Conservation (phyloP, 2,888 invertebrate species). For the Mesodorylaimus sp. region DNA sequence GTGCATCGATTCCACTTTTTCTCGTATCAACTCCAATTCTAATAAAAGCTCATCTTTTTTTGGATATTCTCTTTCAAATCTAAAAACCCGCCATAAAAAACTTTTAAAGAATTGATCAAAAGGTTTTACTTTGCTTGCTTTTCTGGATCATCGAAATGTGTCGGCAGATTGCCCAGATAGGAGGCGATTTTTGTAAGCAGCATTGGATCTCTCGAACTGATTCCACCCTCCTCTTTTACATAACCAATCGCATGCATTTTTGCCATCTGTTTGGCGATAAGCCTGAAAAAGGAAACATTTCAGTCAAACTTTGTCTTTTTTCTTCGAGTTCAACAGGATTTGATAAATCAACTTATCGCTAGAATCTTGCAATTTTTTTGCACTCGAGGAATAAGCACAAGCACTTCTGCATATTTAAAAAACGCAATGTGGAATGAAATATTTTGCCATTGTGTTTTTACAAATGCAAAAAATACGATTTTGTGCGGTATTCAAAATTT, state of each 20-base stretch:
- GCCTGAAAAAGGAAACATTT: constrained; percentile 16
- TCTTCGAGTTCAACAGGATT: no score
- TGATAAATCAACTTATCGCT: neutral
- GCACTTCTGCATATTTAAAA: constrained; percentile 37
- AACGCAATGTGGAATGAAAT: no score
- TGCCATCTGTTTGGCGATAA: constrained; percentile 56
- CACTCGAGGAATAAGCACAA: constrained; percentile 7
- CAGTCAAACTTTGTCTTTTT: constrained; percentile 9
- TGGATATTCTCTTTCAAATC: no score
- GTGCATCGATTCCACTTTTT: constrained; percentile 7
- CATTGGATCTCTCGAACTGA: no score
- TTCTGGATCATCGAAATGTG: no score
- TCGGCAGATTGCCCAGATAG: no score
- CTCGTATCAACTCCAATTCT: neutral
- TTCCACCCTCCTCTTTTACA: no score
- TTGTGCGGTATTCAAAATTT: no score
- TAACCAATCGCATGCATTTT: constrained; percentile 29
- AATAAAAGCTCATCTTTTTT: neutral
- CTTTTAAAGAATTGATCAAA: no score
- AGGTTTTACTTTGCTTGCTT: no score
- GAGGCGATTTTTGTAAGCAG: no score
- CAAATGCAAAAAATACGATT: constrained; percentile 34
- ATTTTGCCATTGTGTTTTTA: constrained; percentile 41
- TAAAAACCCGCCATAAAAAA: no score
- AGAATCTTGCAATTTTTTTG: neutral